phyloP scores from a whole-genome alignment of 2,888 invertebrate species.

The Drosophila nigricruria region DNA sequence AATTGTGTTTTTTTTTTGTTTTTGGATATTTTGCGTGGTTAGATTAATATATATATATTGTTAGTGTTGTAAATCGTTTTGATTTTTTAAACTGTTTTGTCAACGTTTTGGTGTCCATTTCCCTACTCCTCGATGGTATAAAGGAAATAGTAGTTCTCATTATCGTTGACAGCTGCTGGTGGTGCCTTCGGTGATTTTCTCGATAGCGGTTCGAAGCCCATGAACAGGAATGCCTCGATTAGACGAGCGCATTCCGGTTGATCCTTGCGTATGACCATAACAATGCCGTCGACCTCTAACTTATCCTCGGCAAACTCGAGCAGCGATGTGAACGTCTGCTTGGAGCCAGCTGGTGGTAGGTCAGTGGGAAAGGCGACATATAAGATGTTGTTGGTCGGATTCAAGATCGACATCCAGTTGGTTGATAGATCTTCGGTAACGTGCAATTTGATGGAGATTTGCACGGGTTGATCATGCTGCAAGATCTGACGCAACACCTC shows the following conservation, averaged over 20 bases:
- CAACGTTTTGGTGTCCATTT: constrained; percentile 35
- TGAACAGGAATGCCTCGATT: constrained; percentile 98
- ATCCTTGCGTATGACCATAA: constrained; percentile 92
- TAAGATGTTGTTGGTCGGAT: constrained; percentile 88
- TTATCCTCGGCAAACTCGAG: constrained; percentile 98
- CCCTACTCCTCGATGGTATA: constrained; percentile 85
- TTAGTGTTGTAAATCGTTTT: constrained; percentile 43
- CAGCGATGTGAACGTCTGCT: constrained; percentile 97
- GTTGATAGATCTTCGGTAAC: constrained; percentile 92
- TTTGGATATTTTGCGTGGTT: constrained; percentile 15
- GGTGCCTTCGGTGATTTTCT: constrained; percentile 93
- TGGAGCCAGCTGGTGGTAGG: constrained; percentile 95
- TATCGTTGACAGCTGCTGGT: constrained; percentile 87
- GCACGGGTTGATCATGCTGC: constrained; percentile 89
- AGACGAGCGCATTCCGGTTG: constrained; percentile 93
- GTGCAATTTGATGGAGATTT: constrained; percentile 91
- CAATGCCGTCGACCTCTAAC: constrained; percentile 92
- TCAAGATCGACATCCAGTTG: constrained; percentile 92
- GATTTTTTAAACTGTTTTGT: constrained; percentile 30
- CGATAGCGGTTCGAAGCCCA: constrained; percentile 95
- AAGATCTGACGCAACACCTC: constrained; percentile 88
- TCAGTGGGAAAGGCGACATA: constrained; percentile 95
- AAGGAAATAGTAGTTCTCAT: constrained; percentile 86
- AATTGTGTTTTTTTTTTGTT: constrained; percentile 5
- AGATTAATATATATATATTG: constrained; percentile 5